Evolutionary conservation across 1,140 invertebrate species (phyloP).

Genomic region (Lordiphosa mommai): DNA sequence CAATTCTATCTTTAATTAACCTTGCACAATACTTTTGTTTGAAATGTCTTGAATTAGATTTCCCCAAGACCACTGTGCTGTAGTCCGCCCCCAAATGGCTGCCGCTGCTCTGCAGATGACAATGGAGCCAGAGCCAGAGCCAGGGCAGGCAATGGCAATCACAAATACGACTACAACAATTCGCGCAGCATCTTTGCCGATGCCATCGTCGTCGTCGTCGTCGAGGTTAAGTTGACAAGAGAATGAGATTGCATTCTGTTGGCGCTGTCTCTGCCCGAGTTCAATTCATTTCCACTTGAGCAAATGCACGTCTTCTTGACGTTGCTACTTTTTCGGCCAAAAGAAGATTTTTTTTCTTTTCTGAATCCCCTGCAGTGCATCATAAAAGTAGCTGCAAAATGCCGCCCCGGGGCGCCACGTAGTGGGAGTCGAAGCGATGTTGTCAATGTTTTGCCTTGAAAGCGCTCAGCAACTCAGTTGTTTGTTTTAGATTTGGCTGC

Average conservation of each 20-base stretch:
- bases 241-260: conserved; percentile 71
- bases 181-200: conserved; percentile 18
- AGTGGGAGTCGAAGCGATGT: conserved; percentile 2
- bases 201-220: conserved; percentile 22
- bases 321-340: conserved; percentile 8
- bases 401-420: conserved; percentile 32
- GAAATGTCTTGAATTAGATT: no score
- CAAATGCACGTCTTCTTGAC: conserved; percentile 72
- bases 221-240: conserved; percentile 76
- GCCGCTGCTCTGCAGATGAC: conserved; percentile 24
- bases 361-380: conserved; percentile 15
- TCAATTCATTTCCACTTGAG: conserved; percentile 78
- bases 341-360: neutral
- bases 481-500: conserved; percentile 62
- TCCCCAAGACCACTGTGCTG: conserved; percentile 21
- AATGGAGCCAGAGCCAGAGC: conserved; percentile 16
- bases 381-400: conserved; percentile 68
- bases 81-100: conserved; percentile 16
- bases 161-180: conserved; percentile 8
- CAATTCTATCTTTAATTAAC: no score
- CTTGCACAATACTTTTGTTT: no score
- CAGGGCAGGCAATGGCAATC: conserved; percentile 4
- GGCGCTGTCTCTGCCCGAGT: conserved; percentile 48
- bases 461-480: conserved; percentile 41
- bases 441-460: conserved; percentile 51